These are phyloP conservation scores for Glaucidium brasilianum DNA, from an alignment of 2,113 vertebrate species.

Conservation along the genomic window DNA sequence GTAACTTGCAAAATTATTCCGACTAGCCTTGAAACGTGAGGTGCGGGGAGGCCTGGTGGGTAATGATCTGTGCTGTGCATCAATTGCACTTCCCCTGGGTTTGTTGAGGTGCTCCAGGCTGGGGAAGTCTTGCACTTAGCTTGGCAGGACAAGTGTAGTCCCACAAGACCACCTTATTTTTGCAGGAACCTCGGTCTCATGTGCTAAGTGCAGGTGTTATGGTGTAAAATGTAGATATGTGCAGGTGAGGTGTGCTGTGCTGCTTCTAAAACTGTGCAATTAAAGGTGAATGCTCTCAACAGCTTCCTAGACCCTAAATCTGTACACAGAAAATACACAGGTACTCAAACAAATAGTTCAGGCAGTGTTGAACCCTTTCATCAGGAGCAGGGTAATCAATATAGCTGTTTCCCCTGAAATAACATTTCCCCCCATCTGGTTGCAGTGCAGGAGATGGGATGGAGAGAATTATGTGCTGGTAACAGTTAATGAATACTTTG, in stretches of 20 bases:
- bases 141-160: neutral
- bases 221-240: neutral
- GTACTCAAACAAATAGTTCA: neutral
- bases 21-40: neutral
- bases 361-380: neutral
- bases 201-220: neutral
- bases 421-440: neutral
- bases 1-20: neutral
- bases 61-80: neutral
- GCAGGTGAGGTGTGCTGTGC: neutral
- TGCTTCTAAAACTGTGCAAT: neutral
- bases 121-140: neutral
- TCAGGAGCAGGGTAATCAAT: neutral
- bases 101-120: neutral
- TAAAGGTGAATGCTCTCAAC: neutral
- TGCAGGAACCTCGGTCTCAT: neutral
- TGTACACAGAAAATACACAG: neutral
- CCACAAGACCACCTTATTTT: neutral
- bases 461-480: neutral
- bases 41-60: neutral
- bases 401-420: neutral
- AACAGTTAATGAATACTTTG: constrained; percentile 1
- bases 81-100: neutral
- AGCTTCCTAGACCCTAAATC: neutral
- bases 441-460: neutral